phyloP scores from a whole-genome alignment of 1,140 invertebrate genomes.

The Teleogryllus occipitalis region DNA sequence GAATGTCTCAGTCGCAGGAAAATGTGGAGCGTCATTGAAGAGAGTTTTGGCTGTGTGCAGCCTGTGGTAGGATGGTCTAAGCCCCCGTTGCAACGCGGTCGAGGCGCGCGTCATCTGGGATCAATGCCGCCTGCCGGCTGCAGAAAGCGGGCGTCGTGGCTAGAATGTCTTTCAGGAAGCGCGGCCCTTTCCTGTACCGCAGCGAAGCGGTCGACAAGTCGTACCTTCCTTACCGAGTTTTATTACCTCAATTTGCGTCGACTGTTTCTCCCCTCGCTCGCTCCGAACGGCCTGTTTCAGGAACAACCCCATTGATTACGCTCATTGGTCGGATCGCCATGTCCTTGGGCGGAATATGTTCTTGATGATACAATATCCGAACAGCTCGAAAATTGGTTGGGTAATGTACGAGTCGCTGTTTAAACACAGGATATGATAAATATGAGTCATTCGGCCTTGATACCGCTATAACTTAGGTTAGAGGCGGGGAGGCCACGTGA shows the following conservation, averaged over 20 bases:
- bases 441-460: neutral
- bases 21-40: no score
- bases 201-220: no score
- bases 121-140: no score
- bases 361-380: constrained; percentile 4
- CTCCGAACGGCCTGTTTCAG: neutral
- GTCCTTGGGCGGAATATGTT: neutral
- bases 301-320: neutral
- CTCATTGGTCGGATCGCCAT: neutral
- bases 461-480: neutral
- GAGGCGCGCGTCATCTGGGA: no score
- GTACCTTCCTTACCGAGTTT: neutral
- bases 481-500: neutral
- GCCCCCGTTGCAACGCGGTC: no score
- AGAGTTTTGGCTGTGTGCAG: no score
- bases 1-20: no score
- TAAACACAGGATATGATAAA: constrained; percentile 1
- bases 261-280: neutral
- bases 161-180: no score
- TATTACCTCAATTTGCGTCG: neutral
- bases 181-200: no score
- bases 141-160: no score
- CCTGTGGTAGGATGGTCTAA: no score
- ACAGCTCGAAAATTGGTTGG: neutral
- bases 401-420: neutral